Conservation (phyloP, 2,888 invertebrate species). For the Xestia c-nigrum region DNA sequence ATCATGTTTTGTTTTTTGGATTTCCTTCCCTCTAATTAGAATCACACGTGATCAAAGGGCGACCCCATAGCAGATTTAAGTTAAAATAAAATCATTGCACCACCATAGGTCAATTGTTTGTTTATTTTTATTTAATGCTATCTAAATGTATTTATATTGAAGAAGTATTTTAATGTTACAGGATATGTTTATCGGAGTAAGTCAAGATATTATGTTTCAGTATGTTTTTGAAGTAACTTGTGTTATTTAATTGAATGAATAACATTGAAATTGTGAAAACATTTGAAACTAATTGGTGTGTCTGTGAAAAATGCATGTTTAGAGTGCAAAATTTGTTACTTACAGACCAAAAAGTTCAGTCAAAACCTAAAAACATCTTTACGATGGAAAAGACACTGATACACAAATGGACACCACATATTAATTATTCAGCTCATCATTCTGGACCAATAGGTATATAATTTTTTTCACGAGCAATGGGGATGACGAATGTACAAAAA, state of each 20-base stretch:
- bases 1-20: too few species aligned
- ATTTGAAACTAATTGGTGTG: conserved; percentile 37
- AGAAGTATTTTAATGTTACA: conserved; percentile 69
- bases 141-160: conserved; percentile 22
- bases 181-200: conserved; percentile 88
- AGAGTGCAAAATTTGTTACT: not conserved
- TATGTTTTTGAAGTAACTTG: conserved; percentile 65
- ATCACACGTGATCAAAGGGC: too few species aligned
- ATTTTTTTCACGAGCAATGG: too few species aligned
- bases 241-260: conserved; percentile 19
- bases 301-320: conserved; percentile 46
- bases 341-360: not conserved
- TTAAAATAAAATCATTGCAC: not conserved
- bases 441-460: too few species aligned
- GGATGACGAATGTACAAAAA: too few species aligned
- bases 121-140: conserved; percentile 21
- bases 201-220: conserved; percentile 72
- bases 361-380: not conserved
- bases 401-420: not conserved
- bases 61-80: not conserved
- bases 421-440: not conserved
- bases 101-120: not conserved
- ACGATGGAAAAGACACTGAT: rapidly evolving
- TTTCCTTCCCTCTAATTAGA: too few species aligned
- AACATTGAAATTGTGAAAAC: not conserved